A percentile compares a stretch with the other conserved stretches of the same genome.
Evolutionary conservation across 2,113 vertebrate species (phyloP).

Genomic region (Alethe diademata): DNA sequence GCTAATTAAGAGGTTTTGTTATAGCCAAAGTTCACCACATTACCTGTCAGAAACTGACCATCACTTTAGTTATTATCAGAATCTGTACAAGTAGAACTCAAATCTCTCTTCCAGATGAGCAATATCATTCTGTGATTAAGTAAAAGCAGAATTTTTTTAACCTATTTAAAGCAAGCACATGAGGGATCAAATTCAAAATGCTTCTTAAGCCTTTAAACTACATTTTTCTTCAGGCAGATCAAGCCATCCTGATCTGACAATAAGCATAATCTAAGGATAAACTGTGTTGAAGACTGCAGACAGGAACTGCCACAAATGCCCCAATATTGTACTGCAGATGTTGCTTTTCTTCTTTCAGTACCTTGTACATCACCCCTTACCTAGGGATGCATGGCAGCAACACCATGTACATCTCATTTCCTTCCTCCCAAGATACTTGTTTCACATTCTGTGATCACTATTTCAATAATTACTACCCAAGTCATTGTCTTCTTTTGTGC

Average conservation of each 20-base stretch:
- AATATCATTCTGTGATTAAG: not conserved
- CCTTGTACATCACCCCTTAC: not conserved
- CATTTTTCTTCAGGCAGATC: not conserved
- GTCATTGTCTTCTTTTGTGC: not conserved
- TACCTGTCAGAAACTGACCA: not conserved
- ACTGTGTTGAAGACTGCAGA: not conserved
- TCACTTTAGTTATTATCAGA: not conserved
- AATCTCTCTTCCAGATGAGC: not conserved
- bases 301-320: not conserved
- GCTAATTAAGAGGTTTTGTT: not conserved
- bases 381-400: not conserved
- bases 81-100: not conserved
- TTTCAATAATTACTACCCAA: not conserved
- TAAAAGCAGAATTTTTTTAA: not conserved
- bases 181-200: not conserved
- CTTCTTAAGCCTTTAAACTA: not conserved
- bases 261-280: not conserved
- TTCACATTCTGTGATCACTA: not conserved
- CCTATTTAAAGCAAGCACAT: not conserved
- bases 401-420: rapidly evolving
- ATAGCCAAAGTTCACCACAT: not conserved
- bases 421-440: not conserved
- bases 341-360: not conserved
- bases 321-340: not conserved
- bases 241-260: not conserved